These are phyloP conservation scores for Otocyon megalotis DNA, from an alignment of 2,113 vertebrate species.

Conservation along the genomic window DNA sequence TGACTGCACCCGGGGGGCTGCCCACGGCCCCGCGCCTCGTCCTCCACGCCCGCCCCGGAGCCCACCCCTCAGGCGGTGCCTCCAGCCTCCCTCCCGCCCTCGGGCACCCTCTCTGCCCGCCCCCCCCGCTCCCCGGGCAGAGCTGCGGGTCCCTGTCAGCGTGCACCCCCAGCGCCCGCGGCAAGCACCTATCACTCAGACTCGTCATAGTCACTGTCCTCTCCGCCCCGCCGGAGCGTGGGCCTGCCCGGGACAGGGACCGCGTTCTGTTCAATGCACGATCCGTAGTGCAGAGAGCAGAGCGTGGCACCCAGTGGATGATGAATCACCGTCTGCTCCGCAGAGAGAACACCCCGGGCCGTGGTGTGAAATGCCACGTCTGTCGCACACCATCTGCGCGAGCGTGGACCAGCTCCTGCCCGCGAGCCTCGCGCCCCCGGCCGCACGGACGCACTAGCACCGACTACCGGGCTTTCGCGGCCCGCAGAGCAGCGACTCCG, in stretches of 20 bases:
- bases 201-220: conserved; percentile 68
- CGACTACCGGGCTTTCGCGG: too few species aligned
- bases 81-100: too few species aligned
- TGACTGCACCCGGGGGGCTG: too few species aligned
- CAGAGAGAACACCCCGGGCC: not conserved
- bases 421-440: not conserved
- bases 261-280: conserved; percentile 50
- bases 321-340: conserved; percentile 6
- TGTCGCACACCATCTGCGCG: not conserved
- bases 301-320: conserved; percentile 39
- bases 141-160: not conserved
- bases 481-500: not conserved
- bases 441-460: too few species aligned
- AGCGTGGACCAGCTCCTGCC: not conserved
- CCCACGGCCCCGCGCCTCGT: too few species aligned
- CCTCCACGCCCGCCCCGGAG: too few species aligned
- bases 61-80: too few species aligned
- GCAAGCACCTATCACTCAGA: conserved; percentile 43
- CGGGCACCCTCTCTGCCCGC: too few species aligned
- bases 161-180: not conserved
- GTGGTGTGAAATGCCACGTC: not conserved
- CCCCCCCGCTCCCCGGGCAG: not conserved
- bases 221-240: conserved; percentile 39
- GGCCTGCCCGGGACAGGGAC: conserved; percentile 34
- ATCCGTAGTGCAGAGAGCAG: conserved; percentile 70